A percentile compares a stretch with the other conserved stretches of the same genome.
Conservation (phyloP, 2,797 vertebrate genomes). For the Acomys russatus region DNA sequence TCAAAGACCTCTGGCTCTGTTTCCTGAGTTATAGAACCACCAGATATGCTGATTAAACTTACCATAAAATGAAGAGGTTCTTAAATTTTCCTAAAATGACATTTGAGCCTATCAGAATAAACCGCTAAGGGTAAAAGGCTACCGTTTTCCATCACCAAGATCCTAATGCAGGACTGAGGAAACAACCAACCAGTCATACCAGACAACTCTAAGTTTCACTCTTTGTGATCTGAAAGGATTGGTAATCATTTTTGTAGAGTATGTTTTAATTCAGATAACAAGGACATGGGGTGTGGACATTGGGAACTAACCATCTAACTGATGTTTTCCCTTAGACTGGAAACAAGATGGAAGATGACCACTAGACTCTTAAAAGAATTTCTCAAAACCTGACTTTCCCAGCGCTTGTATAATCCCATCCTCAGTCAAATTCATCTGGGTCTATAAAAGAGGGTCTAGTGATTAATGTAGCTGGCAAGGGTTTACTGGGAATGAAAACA, state of each 20-base stretch:
- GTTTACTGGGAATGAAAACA: neutral
- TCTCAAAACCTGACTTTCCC: neutral
- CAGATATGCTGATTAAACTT: neutral
- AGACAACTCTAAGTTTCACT: slow-evolving; percentile 70
- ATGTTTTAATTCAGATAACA: slow-evolving; percentile 66
- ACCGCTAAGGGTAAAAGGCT: slow-evolving; percentile 33
- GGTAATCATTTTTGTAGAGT: slow-evolving; percentile 75
- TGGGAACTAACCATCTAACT: neutral
- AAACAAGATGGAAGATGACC: neutral
- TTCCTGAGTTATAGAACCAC: slow-evolving; percentile 34
- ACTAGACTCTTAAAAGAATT: neutral
- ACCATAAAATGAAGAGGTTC: slow-evolving; percentile 41
- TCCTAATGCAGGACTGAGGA: slow-evolving; percentile 76
- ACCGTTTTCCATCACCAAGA: slow-evolving; percentile 58
- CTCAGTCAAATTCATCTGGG: neutral
- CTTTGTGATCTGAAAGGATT: slow-evolving; percentile 69
- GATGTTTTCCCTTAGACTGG: neutral
- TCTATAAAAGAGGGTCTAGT: neutral
- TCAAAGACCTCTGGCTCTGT: neutral
- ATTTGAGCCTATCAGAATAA: slow-evolving; percentile 67
- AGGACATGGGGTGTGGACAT: neutral
- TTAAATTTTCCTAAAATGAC: slow-evolving; percentile 59
- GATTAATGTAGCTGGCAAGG: neutral
- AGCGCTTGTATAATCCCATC: neutral
- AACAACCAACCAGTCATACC: slow-evolving; percentile 79